Evolutionary conservation across 2,888 invertebrate species (phyloP), one percentile per base, ranked within the genome.

Genomic region (Prionchulus punctatus): DNA sequence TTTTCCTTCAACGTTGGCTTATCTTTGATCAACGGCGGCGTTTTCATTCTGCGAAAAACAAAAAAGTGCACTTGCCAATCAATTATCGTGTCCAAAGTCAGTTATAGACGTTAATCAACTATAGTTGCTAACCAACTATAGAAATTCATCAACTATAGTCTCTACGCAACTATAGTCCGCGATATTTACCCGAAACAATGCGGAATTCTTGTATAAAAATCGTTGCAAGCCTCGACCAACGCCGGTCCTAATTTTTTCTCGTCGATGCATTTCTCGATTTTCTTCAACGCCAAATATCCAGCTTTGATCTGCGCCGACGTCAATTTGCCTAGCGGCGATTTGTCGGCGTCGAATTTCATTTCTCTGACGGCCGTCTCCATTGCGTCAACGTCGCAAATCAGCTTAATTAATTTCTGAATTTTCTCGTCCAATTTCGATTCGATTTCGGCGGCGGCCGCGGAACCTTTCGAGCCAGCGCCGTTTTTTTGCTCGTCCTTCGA

Each of bases 171-270:
- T n/a, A n/a, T n/a, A 36, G 18, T 36, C 36, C 36, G 7, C 36
- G 18, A 36, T 7, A 36, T 36, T 60, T 63, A 75, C 76, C 76
- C 76, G 67, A 76, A 77, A 58, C 70, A 69, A 64, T 77, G 77
- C 23, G 77, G 77, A 56, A 78, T 75, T 51, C 73, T 66, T 2
- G 77, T 77, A 62, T 78, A 77, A 65, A 76, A 77, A 4, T 71
- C 73, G 66, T 73, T 74, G 65, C 75, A 76, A 1, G 76, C 76
- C 27, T 73, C 58, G n/a, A 64, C 55, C 43, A 70, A 63, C 2
- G 65, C 65, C 21, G 57, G 58, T 26, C 70, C 71, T 56, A 67
- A 67, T 28, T 69, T 65, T 4, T 68, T 67, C 30, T 64, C 66
- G 27, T 66, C 62, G 27, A 76, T 65, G 53, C 68, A 68, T 0